A percentile compares a stretch with the other conserved stretches of the same genome.
phyloP scores from a whole-genome alignment of 2,797 vertebrate species.

The Fistularia commersonii region DNA sequence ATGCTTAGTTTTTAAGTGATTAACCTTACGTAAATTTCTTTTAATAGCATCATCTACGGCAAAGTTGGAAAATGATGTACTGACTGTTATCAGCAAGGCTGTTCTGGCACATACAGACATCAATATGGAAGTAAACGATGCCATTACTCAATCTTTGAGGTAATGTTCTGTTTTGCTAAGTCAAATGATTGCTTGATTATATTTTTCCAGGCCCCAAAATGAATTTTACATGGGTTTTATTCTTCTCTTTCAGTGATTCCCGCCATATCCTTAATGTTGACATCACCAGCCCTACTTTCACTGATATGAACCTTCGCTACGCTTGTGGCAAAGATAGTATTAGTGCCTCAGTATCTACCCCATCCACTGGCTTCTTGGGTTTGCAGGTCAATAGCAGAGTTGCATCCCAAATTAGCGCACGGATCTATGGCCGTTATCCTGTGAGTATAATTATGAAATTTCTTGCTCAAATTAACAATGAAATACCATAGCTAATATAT shows the following conservation, averaged over 20 bases:
- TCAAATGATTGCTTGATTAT: neutral
- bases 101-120: conserved; percentile 81
- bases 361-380: conserved; percentile 73
- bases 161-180: conserved; percentile 31
- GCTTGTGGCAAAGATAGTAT: conserved; percentile 44
- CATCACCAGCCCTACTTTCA: conserved; percentile 70
- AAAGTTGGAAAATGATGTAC: conserved; percentile 58
- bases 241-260: conserved; percentile 41
- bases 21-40: conserved; percentile 7
- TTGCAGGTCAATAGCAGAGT: conserved; percentile 55
- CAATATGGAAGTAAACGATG: conserved; percentile 69
- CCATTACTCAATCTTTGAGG: conserved; percentile 61
- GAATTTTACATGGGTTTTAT: neutral
- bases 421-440: conserved; percentile 76
- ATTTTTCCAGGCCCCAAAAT: neutral
- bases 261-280: conserved; percentile 65
- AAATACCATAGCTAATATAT: neutral
- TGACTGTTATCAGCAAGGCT: conserved; percentile 62
- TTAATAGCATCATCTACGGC: conserved; percentile 73
- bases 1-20: neutral
- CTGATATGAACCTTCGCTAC: conserved; percentile 62
- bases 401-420: conserved; percentile 58
- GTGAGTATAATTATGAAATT: conserved; percentile 67
- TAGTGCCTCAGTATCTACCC: conserved; percentile 61
- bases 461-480: neutral